A percentile compares a stretch with the other conserved stretches of the same genome.
These are phyloP conservation scores for Diabrotica undecimpunctata DNA, from an alignment of 1,140 invertebrate species.

Conservation along the genomic window DNA sequence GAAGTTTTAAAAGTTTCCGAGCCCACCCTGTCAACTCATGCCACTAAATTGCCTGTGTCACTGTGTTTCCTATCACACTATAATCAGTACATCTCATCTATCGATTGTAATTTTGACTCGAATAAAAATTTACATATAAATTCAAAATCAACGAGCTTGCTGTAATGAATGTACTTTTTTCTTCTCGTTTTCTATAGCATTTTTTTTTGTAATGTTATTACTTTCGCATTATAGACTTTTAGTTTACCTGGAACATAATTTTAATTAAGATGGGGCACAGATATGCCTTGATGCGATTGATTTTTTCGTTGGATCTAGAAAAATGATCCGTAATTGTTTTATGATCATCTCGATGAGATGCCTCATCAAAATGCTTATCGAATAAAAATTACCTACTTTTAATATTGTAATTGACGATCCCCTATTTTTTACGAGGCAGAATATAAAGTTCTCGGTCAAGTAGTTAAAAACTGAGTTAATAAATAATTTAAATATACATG, in stretches of 20 bases:
- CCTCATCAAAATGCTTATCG: too few relatives aligned
- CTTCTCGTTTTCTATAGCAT: not conserved
- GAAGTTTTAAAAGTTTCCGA: too few relatives aligned
- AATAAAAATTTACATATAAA: slow-evolving; percentile 23
- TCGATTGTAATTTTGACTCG: slow-evolving; percentile 18
- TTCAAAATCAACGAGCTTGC: slow-evolving; percentile 17
- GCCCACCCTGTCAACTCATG: slow-evolving; percentile 4
- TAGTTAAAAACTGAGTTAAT: too few relatives aligned
- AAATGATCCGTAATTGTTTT: too few relatives aligned
- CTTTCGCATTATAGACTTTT: slow-evolving; percentile 12
- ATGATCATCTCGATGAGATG: too few relatives aligned
- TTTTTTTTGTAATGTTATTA: slow-evolving; percentile 8
- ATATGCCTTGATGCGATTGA: too few relatives aligned
- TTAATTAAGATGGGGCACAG: not conserved
- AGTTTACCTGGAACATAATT: slow-evolving; percentile 9
- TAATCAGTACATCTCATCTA: slow-evolving; percentile 21
- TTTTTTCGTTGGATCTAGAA: too few relatives aligned
- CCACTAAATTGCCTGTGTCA: slow-evolving; percentile 24
- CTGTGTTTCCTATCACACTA: slow-evolving; percentile 21
- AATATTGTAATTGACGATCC: too few relatives aligned
- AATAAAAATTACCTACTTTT: too few relatives aligned
- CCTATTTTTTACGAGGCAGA: too few relatives aligned
- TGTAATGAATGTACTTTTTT: slow-evolving; percentile 17
- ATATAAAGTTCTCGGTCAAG: too few relatives aligned
- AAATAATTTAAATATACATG: too few relatives aligned